These are phyloP conservation scores for Aptenodytes forsteri DNA, from an alignment of 2,113 vertebrate genomes.

Conservation along the genomic window DNA sequence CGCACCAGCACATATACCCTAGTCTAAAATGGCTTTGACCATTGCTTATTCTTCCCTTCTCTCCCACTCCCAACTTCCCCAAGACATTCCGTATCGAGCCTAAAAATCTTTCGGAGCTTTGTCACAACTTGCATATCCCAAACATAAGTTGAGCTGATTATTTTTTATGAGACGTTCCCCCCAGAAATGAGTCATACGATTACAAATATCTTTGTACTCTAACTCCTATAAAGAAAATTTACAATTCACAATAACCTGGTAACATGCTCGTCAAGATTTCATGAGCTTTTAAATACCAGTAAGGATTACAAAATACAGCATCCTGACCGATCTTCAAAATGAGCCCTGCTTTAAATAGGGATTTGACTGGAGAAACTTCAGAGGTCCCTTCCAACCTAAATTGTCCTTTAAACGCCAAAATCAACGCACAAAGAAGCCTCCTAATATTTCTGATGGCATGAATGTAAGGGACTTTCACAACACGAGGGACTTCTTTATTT, in stretches of 20 bases:
- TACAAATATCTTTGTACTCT: background rate
- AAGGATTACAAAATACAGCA: background rate
- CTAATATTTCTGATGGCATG: background rate
- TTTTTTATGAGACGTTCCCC: conserved; percentile 6
- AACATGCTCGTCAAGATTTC: background rate
- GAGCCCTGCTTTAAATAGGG: background rate
- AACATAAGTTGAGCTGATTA: background rate
- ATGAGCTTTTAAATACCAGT: conserved; percentile 8
- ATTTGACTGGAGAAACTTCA: background rate
- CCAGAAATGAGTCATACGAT: conserved; percentile 7
- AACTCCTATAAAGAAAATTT: background rate
- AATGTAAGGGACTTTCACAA: background rate
- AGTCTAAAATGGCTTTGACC: background rate
- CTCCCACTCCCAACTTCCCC: background rate
- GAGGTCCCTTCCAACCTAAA: background rate
- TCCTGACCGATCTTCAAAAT: background rate
- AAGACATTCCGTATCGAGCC: background rate
- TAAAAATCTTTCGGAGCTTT: background rate
- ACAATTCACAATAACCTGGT: background rate
- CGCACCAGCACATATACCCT: background rate
- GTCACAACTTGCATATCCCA: conserved; percentile 7
- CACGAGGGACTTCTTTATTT: background rate
- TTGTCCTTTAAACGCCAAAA: background rate
- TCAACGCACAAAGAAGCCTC: background rate
- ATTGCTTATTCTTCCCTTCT: background rate